Evolutionary conservation across 2,888 invertebrate species (phyloP).

Genomic region (Torymus tubicola): DNA sequence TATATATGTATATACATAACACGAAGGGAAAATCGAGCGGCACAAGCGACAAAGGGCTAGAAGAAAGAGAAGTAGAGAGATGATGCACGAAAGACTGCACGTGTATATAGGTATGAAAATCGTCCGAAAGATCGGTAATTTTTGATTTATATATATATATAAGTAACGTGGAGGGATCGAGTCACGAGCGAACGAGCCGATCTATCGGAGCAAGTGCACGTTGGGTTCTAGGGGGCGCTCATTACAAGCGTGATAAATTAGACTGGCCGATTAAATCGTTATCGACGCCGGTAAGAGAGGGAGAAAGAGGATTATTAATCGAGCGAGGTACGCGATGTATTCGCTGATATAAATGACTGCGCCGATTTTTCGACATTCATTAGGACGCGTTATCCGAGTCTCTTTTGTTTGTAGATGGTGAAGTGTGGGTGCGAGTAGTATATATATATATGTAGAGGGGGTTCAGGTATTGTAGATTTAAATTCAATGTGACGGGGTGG

Average conservation of each 20-base stretch:
- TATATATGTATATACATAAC: constrained; percentile 18
- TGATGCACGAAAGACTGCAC: constrained; percentile 28
- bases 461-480: no score
- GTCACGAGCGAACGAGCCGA: constrained; percentile 49
- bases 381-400: not conserved
- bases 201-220: constrained; percentile 34
- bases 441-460: not conserved
- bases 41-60: not conserved
- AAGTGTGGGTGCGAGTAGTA: not conserved
- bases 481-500: no score
- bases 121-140: constrained; percentile 62
- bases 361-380: constrained; percentile 11
- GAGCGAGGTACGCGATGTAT: constrained; percentile 3
- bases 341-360: constrained; percentile 6
- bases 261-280: constrained; percentile 51
- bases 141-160: constrained; percentile 63
- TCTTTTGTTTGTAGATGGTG: not conserved
- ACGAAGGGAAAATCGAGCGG: not conserved
- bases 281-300: constrained; percentile 19
- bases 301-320: constrained; percentile 44
- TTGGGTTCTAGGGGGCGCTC: constrained; percentile 9
- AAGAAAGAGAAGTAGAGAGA: constrained; percentile 31
- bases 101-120: constrained; percentile 48
- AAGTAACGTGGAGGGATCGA: constrained; percentile 60
- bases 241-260: constrained; percentile 45